phyloP scores from a whole-genome alignment of 2,113 vertebrate species.

The Ascaphus truei region DNA sequence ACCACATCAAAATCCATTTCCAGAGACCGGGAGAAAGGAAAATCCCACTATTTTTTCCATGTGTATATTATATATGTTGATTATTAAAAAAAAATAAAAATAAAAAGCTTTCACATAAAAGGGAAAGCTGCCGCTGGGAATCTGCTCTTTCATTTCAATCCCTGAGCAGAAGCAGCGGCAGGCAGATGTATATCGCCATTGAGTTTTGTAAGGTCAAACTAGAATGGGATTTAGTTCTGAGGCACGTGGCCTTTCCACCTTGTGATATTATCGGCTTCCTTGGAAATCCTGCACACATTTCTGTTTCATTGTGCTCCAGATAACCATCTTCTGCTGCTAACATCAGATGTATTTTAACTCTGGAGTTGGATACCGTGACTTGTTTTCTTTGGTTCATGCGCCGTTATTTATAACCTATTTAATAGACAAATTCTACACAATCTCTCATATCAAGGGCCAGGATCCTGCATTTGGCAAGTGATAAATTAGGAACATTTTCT shows the following conservation, averaged over 20 bases:
- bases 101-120: too few species aligned
- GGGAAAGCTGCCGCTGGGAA: too few species aligned
- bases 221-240: neutral
- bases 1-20: too few species aligned
- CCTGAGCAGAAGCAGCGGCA: too few species aligned
- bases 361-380: neutral
- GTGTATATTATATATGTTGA: too few species aligned
- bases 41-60: too few species aligned
- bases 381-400: neutral
- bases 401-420: neutral
- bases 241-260: neutral
- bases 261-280: neutral
- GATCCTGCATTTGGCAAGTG: neutral
- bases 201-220: neutral
- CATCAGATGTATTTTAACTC: neutral
- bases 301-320: neutral
- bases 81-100: too few species aligned
- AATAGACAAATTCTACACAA: neutral
- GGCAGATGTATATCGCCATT: too few species aligned
- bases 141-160: too few species aligned
- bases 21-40: too few species aligned
- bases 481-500: neutral
- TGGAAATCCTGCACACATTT: neutral
- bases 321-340: neutral
- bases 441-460: neutral